A percentile compares a stretch with the other conserved stretches of the same genome.
These are phyloP conservation scores for Osmerus mordax DNA, from an alignment of 2,113 vertebrate species.

Conservation along the genomic window DNA sequence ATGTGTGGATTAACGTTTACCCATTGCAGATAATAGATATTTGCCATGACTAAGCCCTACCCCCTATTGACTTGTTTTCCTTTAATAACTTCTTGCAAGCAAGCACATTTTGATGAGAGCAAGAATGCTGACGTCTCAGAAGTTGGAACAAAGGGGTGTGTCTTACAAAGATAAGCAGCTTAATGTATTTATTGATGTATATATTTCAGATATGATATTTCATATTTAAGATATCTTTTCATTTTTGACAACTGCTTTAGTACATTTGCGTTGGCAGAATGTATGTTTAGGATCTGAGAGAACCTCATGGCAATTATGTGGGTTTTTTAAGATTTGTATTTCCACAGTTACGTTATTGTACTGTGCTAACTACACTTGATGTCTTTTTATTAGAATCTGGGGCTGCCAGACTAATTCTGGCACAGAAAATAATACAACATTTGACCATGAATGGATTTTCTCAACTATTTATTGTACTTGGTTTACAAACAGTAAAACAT, in stretches of 20 bases:
- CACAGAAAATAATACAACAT: neutral
- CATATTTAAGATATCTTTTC: neutral
- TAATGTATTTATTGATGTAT: conserved; percentile 28
- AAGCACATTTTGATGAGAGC: conserved; percentile 67
- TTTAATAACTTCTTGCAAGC: conserved; percentile 74
- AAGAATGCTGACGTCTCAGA: conserved; percentile 69
- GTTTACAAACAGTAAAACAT: too few species aligned
- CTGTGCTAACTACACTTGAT: too few species aligned
- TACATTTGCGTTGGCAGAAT: neutral
- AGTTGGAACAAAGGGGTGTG: conserved; percentile 44
- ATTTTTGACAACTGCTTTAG: neutral
- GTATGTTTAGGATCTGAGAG: neutral
- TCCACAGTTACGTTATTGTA: too few species aligned
- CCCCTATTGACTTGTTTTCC: conserved; percentile 62
- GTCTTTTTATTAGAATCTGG: too few species aligned
- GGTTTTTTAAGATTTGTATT: neutral
- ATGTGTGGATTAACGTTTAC: conserved; percentile 81
- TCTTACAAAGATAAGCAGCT: conserved; percentile 50
- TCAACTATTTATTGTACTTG: too few species aligned
- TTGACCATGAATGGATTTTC: neutral
- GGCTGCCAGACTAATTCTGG: neutral
- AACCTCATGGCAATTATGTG: neutral
- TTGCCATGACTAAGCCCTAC: conserved; percentile 74
- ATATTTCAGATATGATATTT: conserved; percentile 24
- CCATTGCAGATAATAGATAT: conserved; percentile 76